A percentile compares a stretch with the other conserved stretches of the same genome.
Conservation (phyloP, 2,113 vertebrate genomes). For the Rhinoptilus africanus region DNA sequence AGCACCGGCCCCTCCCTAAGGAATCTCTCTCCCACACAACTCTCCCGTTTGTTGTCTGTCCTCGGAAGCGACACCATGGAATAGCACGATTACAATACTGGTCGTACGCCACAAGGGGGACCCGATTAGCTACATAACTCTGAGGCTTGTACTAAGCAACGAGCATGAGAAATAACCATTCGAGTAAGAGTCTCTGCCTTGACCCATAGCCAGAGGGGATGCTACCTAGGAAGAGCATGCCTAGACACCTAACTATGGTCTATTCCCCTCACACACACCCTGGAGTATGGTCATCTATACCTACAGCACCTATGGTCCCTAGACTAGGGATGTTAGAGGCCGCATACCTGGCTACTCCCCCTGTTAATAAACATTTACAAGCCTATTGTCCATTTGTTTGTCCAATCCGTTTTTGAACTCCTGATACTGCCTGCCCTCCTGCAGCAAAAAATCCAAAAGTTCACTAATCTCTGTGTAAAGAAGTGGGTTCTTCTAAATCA, state of each 20-base stretch:
- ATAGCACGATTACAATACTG: neutral
- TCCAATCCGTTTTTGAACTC: neutral
- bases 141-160: neutral
- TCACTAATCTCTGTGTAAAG: neutral
- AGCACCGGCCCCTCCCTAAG: neutral
- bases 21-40: neutral
- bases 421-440: neutral
- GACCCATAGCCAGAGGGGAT: neutral
- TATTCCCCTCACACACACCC: neutral
- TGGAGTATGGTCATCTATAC: neutral
- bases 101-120: constrained; percentile 33
- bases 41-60: neutral
- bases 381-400: neutral
- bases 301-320: neutral
- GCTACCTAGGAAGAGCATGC: neutral
- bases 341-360: neutral
- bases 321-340: neutral
- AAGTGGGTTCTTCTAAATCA: neutral
- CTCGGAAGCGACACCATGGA: rapidly evolving
- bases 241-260: neutral
- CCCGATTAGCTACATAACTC: neutral
- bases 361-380: neutral
- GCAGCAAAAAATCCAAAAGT: neutral
- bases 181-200: neutral
- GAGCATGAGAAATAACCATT: neutral